Evolutionary conservation across 2,888 invertebrate species (phyloP).

Genomic region (Cremastobaeus sp.): DNA sequence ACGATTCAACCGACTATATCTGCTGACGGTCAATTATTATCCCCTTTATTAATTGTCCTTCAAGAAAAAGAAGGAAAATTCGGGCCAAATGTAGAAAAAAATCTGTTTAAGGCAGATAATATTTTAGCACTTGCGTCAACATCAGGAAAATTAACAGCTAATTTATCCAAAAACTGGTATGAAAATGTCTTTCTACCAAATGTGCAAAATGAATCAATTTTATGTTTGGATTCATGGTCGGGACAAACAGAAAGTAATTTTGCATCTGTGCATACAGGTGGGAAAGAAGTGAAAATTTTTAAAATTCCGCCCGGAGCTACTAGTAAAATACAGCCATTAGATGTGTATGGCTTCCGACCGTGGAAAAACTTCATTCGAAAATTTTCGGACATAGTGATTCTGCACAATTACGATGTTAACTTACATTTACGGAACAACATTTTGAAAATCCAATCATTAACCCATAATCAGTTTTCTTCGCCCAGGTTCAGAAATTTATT

Average conservation of each 20-base stretch:
- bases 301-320: constrained; percentile 27
- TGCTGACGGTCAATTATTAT: too few species aligned
- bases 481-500: constrained; percentile 41
- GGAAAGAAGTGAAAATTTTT: constrained; percentile 5
- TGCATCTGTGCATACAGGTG: not conserved
- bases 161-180: constrained; percentile 29
- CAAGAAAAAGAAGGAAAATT: constrained; percentile 53
- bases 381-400: constrained; percentile 35
- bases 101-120: constrained; percentile 46
- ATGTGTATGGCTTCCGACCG: constrained; percentile 39
- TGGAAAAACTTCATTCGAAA: constrained; percentile 50
- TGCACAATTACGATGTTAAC: not conserved
- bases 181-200: constrained; percentile 30
- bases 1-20: too few species aligned
- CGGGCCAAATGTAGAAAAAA: constrained; percentile 45
- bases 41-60: too few species aligned
- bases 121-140: constrained; percentile 36
- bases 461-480: constrained; percentile 48
- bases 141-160: constrained; percentile 42
- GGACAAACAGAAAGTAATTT: not conserved
- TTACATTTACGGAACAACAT: not conserved
- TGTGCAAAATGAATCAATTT: not conserved
- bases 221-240: constrained; percentile 4
- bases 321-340: constrained; percentile 40
- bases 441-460: constrained; percentile 33